These are phyloP conservation scores for Alentia gelatinosa DNA, from an alignment of 2,888 invertebrate genomes.

Conservation along the genomic window DNA sequence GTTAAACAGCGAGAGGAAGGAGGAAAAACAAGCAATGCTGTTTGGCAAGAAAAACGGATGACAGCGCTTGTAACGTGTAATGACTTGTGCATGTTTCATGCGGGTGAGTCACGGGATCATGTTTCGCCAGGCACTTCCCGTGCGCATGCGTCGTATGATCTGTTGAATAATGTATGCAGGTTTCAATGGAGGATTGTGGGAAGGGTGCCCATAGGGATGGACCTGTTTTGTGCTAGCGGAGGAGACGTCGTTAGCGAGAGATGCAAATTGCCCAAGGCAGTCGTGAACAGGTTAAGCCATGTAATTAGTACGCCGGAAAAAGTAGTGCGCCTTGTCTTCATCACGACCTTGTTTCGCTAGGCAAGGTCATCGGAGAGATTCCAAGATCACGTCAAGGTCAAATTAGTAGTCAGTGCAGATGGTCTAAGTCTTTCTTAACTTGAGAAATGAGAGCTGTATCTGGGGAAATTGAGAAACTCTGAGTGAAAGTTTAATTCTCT, in stretches of 20 bases:
- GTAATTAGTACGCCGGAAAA: conserved; percentile 25
- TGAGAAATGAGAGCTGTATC: background rate
- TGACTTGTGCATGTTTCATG: conserved; percentile 21
- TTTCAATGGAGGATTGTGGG: background rate
- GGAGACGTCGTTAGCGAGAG: background rate
- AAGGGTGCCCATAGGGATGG: too few species aligned
- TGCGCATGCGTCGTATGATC: background rate
- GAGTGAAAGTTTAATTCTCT: too few species aligned
- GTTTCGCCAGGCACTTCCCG: background rate
- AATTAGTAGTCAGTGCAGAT: background rate
- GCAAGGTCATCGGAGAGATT: background rate
- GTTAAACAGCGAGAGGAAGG: background rate
- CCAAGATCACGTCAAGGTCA: background rate
- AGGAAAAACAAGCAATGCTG: background rate
- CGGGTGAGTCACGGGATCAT: background rate
- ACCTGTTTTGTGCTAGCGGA: background rate
- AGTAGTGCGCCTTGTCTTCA: background rate
- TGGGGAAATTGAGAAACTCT: too few species aligned
- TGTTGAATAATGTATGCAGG: conserved; percentile 6
- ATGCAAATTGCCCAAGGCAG: background rate
- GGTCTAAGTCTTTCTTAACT: background rate
- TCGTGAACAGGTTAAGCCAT: background rate
- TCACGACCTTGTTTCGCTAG: background rate
- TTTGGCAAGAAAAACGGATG: background rate
- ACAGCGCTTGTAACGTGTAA: background rate